These are phyloP conservation scores for Parnassius glacialis DNA, from an alignment of 2,888 invertebrate species.

Conservation along the genomic window DNA sequence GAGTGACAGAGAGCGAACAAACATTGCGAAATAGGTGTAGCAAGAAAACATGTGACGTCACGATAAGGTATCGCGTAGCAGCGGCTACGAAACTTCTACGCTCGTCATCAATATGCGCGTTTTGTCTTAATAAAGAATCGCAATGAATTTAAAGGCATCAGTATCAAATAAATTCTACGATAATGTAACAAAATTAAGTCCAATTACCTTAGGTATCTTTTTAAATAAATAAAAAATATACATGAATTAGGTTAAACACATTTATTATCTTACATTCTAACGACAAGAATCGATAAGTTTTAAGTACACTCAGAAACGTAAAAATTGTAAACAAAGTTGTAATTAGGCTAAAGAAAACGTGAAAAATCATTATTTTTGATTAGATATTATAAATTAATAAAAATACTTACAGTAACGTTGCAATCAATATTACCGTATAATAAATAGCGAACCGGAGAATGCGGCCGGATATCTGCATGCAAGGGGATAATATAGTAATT, in stretches of 20 bases:
- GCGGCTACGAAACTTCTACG: conserved; percentile 44
- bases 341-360: too few relatives aligned
- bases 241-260: conserved; percentile 17
- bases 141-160: neutral
- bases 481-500: too few relatives aligned
- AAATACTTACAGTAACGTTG: too few relatives aligned
- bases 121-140: conserved; percentile 6
- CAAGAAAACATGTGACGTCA: conserved; percentile 45
- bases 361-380: too few relatives aligned
- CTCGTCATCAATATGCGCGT: conserved; percentile 28
- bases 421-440: too few relatives aligned
- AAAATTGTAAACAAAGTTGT: conserved; percentile 1
- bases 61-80: conserved; percentile 40
- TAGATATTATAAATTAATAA: too few relatives aligned
- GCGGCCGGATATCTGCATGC: too few relatives aligned
- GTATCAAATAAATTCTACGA: too few relatives aligned
- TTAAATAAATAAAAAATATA: conserved; percentile 12
- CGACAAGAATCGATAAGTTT: conserved; percentile 17
- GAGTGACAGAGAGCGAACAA: conserved; percentile 27
- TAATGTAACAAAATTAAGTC: too few relatives aligned
- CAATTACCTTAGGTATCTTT: too few relatives aligned
- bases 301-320: conserved; percentile 18
- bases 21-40: conserved; percentile 40
- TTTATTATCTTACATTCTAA: conserved; percentile 26
- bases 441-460: too few relatives aligned